These are phyloP conservation scores for Neosilurus hyrtlii DNA, from an alignment of 2,797 vertebrate genomes.

Conservation along the genomic window DNA sequence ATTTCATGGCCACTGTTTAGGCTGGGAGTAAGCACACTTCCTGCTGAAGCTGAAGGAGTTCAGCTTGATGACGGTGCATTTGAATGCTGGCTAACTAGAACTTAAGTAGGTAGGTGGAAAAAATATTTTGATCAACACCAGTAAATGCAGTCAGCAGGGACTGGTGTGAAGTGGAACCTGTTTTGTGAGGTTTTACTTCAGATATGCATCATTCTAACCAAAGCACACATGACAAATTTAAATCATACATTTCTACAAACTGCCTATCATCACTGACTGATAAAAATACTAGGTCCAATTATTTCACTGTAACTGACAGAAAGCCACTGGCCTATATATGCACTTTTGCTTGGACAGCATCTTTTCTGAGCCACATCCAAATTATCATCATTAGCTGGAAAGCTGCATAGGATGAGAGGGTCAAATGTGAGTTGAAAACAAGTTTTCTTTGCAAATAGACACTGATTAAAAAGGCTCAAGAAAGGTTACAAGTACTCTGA, in stretches of 20 bases:
- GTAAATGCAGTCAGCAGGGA: neutral
- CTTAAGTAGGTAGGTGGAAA: neutral
- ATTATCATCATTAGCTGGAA: slow-evolving; percentile 60
- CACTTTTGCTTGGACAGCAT: slow-evolving; percentile 22
- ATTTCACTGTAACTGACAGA: neutral
- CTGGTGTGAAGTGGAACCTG: neutral
- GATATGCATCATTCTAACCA: neutral
- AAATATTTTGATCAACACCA: neutral
- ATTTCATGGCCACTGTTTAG: slow-evolving; percentile 50
- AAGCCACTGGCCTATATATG: neutral
- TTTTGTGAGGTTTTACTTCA: neutral
- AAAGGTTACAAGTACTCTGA: slow-evolving; percentile 12
- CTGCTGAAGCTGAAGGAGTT: slow-evolving; percentile 14
- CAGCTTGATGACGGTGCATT: slow-evolving; percentile 13
- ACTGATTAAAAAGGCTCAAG: slow-evolving; percentile 62
- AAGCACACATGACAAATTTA: neutral
- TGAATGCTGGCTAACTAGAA: neutral
- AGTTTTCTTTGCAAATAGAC: slow-evolving; percentile 58
- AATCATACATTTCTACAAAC: neutral
- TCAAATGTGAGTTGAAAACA: slow-evolving; percentile 69
- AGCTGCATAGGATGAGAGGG: slow-evolving; percentile 54
- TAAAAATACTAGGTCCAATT: neutral
- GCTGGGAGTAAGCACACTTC: slow-evolving; percentile 21
- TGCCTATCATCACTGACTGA: neutral
- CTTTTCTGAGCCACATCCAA: slow-evolving; percentile 20